Evolutionary conservation across 2,797 vertebrate genomes (phyloP), one percentile per base, ranked within the genome.

Genomic region (Pogonophryne albipinna): DNA sequence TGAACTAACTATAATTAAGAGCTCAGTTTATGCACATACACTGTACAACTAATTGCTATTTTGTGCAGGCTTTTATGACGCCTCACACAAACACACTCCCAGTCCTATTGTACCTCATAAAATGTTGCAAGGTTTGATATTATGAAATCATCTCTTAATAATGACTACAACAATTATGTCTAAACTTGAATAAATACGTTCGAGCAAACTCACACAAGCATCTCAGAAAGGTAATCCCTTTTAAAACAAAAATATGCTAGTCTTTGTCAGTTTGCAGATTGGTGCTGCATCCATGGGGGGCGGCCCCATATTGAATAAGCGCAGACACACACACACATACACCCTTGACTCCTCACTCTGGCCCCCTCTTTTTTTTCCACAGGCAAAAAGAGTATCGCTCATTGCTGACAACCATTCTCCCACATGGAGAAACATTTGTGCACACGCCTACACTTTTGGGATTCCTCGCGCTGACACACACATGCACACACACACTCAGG

Each of bases 1-100:
- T 57, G 46, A 76, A 60, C 50, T 46, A 6, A 27, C 60, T 77
- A 45, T 81, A 79, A 77, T 77, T 79, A 57, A 69, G 67, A 79
- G 56, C 58, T 69, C 38, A 74, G 27, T 66, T 75, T 52, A 46
- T 73, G 57, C 42, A 46, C 11, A 73, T 61, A 19, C 46, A 31
- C 17, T 71, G 49, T 44, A 50, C 2, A 41, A 38, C 20, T 76
- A 80, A 62, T 79, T 76, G 20, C 64, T 56, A 31, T 57, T 82
- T 80, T 49, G 55, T 16, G 47, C 44, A 55, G 11, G 50, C 23
- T 58, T 19, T 66, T 13, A 42, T 11, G 15, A 57, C 20, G 41
- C 51, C 34, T n/a, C 8, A 15, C 63, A 57, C 38, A 56, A 50
- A 62, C 63, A 44, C 53, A 47, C 53, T 45, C 14, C 3, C 23